Base-by-base conservation (phyloP, 2,888 invertebrate species). In the Sarcophaga carnaria region DNA sequence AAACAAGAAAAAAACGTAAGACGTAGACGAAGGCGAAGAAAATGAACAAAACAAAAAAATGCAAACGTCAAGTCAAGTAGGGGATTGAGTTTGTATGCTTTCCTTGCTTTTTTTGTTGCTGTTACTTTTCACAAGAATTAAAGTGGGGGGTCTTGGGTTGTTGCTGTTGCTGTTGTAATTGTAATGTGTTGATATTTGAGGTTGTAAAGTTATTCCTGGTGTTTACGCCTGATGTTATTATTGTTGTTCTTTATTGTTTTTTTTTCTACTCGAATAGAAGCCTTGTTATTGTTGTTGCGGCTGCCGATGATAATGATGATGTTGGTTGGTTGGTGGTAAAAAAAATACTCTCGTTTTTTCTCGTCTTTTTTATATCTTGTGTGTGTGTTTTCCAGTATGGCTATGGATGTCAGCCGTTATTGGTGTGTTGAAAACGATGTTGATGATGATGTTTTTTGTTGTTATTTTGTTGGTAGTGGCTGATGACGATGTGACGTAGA, bases 101-200 rank as follows among this genome's bases (percentile, higher is more conserved):
- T 37, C 37, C 27, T 76, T 66, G 27, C 20, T 27, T 25, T 10
- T 69, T 67, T 49, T 80, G 54, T 69, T 22, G 70, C 17, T 54
- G 12, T 54, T 54, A 17, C 17, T 54, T 54, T 54, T 49, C 70
- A 63, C 76, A 81, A 66, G 22, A 54, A 70, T 80, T 64, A 79
- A 72, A 82, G 84, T 84, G 84, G 84, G 87, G 84, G 87, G 87
- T 87, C 87, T 83, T 37, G 27, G 75, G 66, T 49, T 80, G 59
- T 69, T 22, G 70, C 22, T 27, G 66, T 54, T 54, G 37, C n/a
- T 70, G 70, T 47, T 27, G 72, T 37, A 59, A 75, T 72, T 14
- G 84, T 82, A 84, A 84, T 87, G 83, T 87, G 87, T 81, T 87
- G 87, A 78, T 84, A 87, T 87, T 87, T 84, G 84, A 84, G 87